phyloP scores from a whole-genome alignment of 2,888 invertebrate genomes.

The Steinernema carpocapsae region DNA sequence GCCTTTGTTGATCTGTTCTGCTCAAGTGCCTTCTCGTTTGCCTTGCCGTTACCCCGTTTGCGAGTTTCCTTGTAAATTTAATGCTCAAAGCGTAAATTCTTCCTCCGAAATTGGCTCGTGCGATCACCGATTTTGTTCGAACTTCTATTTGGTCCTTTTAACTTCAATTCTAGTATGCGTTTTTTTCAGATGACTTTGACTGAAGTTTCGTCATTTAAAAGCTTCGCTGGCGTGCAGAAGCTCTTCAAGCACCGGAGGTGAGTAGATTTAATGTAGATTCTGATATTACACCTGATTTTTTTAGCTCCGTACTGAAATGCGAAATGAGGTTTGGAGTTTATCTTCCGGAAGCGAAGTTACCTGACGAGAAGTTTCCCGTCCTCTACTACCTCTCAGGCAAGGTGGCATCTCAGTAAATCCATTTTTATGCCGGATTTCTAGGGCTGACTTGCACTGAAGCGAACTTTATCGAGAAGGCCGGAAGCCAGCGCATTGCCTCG shows the following conservation, averaged over 20 bases:
- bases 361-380: conserved; percentile 51
- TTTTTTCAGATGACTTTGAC: conserved; percentile 33
- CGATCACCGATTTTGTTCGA: background rate
- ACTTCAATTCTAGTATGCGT: background rate
- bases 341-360: conserved; percentile 78
- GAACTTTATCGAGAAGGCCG: conserved; percentile 92
- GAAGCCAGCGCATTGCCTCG: conserved; percentile 89
- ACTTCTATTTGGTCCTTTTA: too few relatives aligned
- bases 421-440: conserved; percentile 38
- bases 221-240: conserved; percentile 85
- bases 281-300: conserved; percentile 36
- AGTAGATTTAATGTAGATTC: conserved; percentile 33
- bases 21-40: conserved; percentile 13
- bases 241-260: conserved; percentile 82
- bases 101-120: background rate
- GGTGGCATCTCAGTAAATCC: conserved; percentile 46
- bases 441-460: conserved; percentile 89
- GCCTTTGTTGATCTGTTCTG: background rate
- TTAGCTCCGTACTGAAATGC: conserved; percentile 80
- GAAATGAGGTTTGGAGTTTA: conserved; percentile 91
- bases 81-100: conserved; percentile 22
- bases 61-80: background rate
- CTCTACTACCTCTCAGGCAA: conserved; percentile 71
- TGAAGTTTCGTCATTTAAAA: conserved; percentile 73
- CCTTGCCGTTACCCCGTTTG: background rate